A percentile compares a stretch with the other conserved stretches of the same genome.
phyloP scores from a whole-genome alignment of 2,888 invertebrate species.

The Pristionchus arcanus region DNA sequence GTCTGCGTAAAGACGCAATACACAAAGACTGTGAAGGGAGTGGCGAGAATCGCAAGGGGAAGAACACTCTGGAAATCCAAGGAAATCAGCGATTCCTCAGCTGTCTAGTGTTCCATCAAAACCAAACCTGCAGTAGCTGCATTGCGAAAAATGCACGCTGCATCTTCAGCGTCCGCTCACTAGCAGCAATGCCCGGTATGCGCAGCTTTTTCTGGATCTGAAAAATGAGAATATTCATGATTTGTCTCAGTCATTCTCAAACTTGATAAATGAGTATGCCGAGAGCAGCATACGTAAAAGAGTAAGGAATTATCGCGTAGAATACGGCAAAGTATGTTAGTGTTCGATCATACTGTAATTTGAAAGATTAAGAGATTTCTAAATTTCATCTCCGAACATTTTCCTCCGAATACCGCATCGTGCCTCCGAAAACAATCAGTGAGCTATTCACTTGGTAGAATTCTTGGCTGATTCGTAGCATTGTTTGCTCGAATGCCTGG shows the following conservation, averaged over 20 bases:
- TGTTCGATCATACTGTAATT: not conserved
- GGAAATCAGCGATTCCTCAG: no score
- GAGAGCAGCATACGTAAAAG: not conserved
- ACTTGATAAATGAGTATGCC: not conserved
- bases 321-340: not conserved
- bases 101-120: no score
- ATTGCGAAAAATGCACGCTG: conserved; percentile 13
- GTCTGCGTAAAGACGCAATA: conserved; percentile 6
- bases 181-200: not conserved
- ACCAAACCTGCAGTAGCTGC: conserved; percentile 8
- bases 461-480: not conserved
- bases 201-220: not conserved
- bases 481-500: not conserved
- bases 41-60: not conserved
- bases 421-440: not conserved
- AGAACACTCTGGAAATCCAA: not conserved
- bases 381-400: not conserved
- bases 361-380: not conserved
- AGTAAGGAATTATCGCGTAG: conserved; percentile 1
- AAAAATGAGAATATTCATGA: not conserved
- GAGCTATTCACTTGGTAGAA: not conserved
- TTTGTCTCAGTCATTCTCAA: not conserved
- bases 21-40: conserved; percentile 21
- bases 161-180: not conserved
- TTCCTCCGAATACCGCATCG: not conserved